Conservation (phyloP, 2,797 vertebrate species). For the Tachyglossus aculeatus region DNA sequence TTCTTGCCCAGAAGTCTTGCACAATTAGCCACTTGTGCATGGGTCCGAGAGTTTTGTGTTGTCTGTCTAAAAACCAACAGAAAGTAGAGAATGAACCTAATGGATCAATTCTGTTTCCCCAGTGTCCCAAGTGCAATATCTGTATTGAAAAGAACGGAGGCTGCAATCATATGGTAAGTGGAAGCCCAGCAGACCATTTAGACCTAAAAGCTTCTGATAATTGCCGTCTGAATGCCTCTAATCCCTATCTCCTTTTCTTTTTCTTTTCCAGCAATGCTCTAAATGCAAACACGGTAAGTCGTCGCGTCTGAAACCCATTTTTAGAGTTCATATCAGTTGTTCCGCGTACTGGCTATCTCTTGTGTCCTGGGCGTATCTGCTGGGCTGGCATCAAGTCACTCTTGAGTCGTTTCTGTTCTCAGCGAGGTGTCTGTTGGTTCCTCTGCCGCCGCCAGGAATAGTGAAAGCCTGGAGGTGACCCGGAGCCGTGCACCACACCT, state of each 20-base stretch:
- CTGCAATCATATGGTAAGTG: constrained; percentile 99
- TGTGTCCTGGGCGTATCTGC: too few relatives aligned
- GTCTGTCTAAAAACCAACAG: constrained; percentile 42
- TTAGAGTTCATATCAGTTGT: neutral
- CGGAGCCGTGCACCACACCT: too few relatives aligned
- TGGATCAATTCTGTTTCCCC: constrained; percentile 64
- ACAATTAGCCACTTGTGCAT: constrained; percentile 31
- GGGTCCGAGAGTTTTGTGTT: constrained; percentile 46
- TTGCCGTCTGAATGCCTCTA: constrained; percentile 38
- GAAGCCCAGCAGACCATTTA: constrained; percentile 31
- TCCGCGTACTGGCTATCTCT: constrained; percentile 23
- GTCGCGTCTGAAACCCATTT: constrained; percentile 3
- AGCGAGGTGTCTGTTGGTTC: too few relatives aligned
- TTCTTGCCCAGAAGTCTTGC: constrained; percentile 38
- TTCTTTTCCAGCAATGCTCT: constrained; percentile 94
- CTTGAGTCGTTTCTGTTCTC: too few relatives aligned
- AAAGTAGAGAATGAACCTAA: constrained; percentile 44
- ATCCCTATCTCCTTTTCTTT: constrained; percentile 60
- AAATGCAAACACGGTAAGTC: constrained; percentile 98
- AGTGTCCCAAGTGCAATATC: constrained; percentile 99
- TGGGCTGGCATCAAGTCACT: too few relatives aligned
- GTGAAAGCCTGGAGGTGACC: too few relatives aligned
- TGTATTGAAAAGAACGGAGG: constrained; percentile 99
- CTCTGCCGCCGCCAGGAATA: too few relatives aligned
- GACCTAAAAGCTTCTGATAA: constrained; percentile 11